Conservation (phyloP, 1,140 invertebrate species). For the Tyrophagus putrescentiae region DNA sequence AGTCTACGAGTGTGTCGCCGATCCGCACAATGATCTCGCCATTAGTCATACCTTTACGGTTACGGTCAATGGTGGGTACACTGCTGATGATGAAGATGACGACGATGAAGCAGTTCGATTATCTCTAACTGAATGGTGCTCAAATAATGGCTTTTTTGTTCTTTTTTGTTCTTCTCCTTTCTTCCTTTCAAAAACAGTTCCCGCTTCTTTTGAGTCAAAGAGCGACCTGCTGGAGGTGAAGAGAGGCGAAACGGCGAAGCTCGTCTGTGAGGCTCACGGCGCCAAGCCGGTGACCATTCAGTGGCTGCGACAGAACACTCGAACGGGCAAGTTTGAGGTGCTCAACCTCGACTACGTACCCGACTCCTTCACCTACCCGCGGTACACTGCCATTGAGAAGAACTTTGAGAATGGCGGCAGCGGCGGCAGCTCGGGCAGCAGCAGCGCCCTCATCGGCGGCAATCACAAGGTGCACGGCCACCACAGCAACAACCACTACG, state of each 20-base stretch:
- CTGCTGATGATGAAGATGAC: not conserved
- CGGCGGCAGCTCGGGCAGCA: not conserved
- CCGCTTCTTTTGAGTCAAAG: constrained; percentile 29
- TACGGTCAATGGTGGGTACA: constrained; percentile 11
- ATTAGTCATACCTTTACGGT: constrained; percentile 14
- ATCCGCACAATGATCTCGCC: constrained; percentile 2
- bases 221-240: constrained; percentile 26
- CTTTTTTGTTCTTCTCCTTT: not conserved
- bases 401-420: constrained; percentile 17
- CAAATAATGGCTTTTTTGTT: not conserved
- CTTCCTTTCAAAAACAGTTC: constrained; percentile 23
- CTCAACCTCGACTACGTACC: constrained; percentile 2
- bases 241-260: constrained; percentile 32
- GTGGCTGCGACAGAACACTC: constrained; percentile 31
- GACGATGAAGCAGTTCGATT: not conserved
- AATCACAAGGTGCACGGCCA: not conserved
- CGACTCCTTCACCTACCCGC: not conserved
- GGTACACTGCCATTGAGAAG: constrained; percentile 15
- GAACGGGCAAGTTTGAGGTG: constrained; percentile 11
- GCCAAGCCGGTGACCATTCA: constrained; percentile 33
- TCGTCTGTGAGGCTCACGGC: constrained; percentile 36
- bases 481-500: constrained; percentile 2
- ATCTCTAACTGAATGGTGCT: not conserved
- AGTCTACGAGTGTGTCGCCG: constrained; percentile 13
- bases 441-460: not conserved